Percentiles rank a stretch among this genome's conserved stretches.
phyloP scores from a whole-genome alignment of 2,888 invertebrate species.

The Spialia ferax region DNA sequence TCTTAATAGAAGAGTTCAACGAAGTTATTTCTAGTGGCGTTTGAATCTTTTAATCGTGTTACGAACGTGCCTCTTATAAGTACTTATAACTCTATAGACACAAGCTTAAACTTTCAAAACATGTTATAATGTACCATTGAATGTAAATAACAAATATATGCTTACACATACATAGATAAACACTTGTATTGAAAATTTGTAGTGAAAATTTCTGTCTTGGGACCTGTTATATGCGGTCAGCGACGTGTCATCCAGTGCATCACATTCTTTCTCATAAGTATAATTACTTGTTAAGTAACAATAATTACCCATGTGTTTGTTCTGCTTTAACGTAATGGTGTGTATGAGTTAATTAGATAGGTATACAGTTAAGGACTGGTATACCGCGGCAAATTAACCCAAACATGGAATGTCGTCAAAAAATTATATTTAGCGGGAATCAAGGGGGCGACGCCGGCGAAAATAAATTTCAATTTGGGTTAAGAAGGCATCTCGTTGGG shows the following conservation, averaged over 20 bases:
- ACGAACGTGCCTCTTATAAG: constrained; percentile 15
- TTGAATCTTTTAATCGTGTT: constrained; percentile 50
- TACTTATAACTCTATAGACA: neutral
- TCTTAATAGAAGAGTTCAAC: constrained; percentile 48
- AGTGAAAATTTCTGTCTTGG: too few relatives aligned
- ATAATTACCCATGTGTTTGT: too few relatives aligned
- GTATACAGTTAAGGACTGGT: neutral
- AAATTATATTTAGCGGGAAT: constrained; percentile 81
- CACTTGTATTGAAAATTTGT: too few relatives aligned
- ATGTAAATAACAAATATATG: neutral
- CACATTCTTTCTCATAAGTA: too few relatives aligned
- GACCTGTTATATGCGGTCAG: too few relatives aligned
- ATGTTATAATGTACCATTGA: neutral
- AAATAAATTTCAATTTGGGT: constrained; percentile 80
- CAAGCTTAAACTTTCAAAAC: neutral
- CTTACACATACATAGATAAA: too few relatives aligned
- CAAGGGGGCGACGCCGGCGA: constrained; percentile 73
- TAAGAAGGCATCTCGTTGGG: constrained; percentile 59
- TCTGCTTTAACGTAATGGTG: neutral
- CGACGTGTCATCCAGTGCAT: too few relatives aligned
- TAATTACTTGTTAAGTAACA: too few relatives aligned
- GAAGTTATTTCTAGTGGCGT: constrained; percentile 47
- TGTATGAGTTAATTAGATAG: constrained; percentile 12
- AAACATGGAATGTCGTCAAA: constrained; percentile 76
- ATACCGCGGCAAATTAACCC: constrained; percentile 65